Evolutionary conservation across 2,888 invertebrate genomes (phyloP).

Genomic region (Drosophila paranaensis): DNA sequence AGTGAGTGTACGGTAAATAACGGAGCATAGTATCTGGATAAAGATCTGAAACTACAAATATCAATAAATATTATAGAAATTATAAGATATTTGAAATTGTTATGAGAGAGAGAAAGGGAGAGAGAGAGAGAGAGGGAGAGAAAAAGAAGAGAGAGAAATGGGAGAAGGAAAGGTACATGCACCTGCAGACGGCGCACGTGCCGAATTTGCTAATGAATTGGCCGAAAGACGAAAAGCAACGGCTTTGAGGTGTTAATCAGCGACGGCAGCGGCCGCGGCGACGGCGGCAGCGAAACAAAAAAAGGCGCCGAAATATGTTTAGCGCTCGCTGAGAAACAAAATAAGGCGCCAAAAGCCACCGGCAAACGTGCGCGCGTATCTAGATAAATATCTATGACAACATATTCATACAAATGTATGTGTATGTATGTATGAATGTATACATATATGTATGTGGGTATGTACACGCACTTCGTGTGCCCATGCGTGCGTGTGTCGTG

Average conservation of each 20-base stretch:
- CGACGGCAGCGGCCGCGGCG: conserved; percentile 27
- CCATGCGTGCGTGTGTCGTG: conserved; percentile 5
- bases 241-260: conserved; percentile 76
- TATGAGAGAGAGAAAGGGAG: not conserved
- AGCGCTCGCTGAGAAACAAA: conserved; percentile 28
- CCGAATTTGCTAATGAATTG: conserved; percentile 55
- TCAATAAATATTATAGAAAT: not conserved
- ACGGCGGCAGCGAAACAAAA: conserved; percentile 35
- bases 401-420: conserved; percentile 6
- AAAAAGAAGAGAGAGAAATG: not conserved
- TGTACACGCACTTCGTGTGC: not conserved
- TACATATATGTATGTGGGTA: not conserved
- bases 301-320: conserved; percentile 30
- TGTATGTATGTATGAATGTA: not conserved
- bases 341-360: conserved; percentile 65
- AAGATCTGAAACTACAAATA: conserved; percentile 28
- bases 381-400: conserved; percentile 68
- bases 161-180: not conserved
- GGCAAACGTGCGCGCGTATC: conserved; percentile 67
- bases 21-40: conserved; percentile 58
- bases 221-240: conserved; percentile 22
- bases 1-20: not conserved
- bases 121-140: not conserved
- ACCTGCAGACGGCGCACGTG: conserved; percentile 43
- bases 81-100: not conserved